A percentile compares a stretch with the other conserved stretches of the same genome.
Evolutionary conservation across 1,140 invertebrate genomes (phyloP).

Genomic region (Chrysoperla carnea): DNA sequence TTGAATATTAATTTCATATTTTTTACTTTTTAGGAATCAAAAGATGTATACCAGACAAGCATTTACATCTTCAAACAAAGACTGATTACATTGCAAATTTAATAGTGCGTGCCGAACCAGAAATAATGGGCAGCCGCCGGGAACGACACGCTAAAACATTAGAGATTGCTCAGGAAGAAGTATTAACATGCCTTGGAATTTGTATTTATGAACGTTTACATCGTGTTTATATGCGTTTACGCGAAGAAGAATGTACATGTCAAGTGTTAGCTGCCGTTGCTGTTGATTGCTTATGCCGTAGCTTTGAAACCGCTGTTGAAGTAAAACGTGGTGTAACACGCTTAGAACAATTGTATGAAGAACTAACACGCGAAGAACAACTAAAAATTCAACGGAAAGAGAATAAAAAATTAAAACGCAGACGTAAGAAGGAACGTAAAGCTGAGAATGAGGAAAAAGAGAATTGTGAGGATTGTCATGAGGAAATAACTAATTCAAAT

Average conservation of each 20-base stretch:
- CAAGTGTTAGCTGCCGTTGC: conserved; percentile 78
- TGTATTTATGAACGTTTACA: conserved; percentile 79
- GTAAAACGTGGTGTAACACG: conserved; percentile 76
- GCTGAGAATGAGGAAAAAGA: conserved; percentile 6
- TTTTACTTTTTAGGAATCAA: conserved; percentile 38
- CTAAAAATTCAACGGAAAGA: conserved; percentile 67
- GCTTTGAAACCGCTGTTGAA: conserved; percentile 79
- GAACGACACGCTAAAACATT: conserved; percentile 87
- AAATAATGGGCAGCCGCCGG: conserved; percentile 54
- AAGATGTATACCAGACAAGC: conserved; percentile 66
- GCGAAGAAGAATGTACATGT: conserved; percentile 80
- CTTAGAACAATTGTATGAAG: conserved; percentile 61
- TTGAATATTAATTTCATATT: too few species aligned
- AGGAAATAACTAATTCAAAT: neutral
- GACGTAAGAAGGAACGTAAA: conserved; percentile 49
- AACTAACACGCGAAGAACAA: conserved; percentile 66
- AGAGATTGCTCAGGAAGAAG: conserved; percentile 90
- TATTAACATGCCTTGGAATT: conserved; percentile 80
- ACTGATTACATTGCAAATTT: conserved; percentile 73
- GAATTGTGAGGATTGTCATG: conserved; percentile 14
- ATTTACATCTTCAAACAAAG: conserved; percentile 71
- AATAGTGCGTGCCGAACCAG: conserved; percentile 79
- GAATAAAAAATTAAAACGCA: conserved; percentile 68
- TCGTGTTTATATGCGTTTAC: conserved; percentile 63
- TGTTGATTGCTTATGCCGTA: conserved; percentile 68